Conservation (phyloP, 2,888 invertebrate species). For the Heliconius cydno region DNA sequence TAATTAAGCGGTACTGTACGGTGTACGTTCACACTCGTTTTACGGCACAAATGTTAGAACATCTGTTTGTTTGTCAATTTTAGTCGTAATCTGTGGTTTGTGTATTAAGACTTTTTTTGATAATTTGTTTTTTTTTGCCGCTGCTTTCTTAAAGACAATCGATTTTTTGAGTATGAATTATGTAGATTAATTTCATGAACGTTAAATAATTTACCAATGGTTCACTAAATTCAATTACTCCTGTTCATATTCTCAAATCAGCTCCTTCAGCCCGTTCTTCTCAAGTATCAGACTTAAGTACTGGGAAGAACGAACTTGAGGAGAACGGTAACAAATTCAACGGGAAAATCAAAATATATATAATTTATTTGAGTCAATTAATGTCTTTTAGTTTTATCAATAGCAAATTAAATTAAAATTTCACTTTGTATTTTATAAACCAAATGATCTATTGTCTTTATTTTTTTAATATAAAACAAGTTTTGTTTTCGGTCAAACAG, state of each 20-base stretch:
- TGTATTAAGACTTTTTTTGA: conserved; percentile 45
- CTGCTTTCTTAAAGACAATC: conserved; percentile 4
- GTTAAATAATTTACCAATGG: no score
- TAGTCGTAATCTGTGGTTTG: conserved; percentile 68
- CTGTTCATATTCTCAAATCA: no score
- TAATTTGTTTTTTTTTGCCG: conserved; percentile 20
- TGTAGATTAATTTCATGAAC: no score
- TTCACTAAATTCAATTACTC: no score
- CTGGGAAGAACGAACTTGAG: no score
- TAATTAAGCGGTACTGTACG: conserved; percentile 76
- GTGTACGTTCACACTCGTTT: conserved; percentile 81
- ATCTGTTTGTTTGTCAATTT: conserved; percentile 81
- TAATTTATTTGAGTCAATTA: no score
- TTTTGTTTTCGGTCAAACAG: conserved; percentile 34
- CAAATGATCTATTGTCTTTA: conserved; percentile 25
- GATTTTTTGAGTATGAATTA: neutral
- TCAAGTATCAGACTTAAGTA: no score
- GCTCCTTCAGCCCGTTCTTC: no score
- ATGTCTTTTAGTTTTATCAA: neutral
- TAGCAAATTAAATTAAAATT: neutral
- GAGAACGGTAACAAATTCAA: no score
- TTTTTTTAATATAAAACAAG: conserved; percentile 14
- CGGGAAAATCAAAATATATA: no score
- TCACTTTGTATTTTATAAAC: neutral
- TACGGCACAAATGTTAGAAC: conserved; percentile 81